Percentiles rank a stretch among this genome's conserved stretches.
These are phyloP conservation scores for Lordiphosa clarofinis DNA, from an alignment of 1,140 invertebrate species.

Conservation along the genomic window DNA sequence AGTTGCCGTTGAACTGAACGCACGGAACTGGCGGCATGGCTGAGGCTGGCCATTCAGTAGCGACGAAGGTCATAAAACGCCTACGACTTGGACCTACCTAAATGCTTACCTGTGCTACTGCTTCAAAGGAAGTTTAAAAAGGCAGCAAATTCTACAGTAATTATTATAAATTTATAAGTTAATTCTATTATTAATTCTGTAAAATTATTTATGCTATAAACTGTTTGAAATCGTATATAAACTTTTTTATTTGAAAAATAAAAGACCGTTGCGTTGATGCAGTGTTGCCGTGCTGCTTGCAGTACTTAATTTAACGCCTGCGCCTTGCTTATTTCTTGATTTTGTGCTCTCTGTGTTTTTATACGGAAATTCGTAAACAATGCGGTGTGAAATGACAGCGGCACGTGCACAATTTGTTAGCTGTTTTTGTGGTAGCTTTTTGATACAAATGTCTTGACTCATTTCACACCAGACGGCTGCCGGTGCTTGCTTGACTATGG, in stretches of 20 bases:
- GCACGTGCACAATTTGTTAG: conserved; percentile 44
- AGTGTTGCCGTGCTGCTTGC: conserved; percentile 58
- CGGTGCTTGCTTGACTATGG: conserved; percentile 28
- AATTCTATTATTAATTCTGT: too few species aligned
- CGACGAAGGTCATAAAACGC: background rate
- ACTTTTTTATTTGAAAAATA: background rate
- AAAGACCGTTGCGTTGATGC: conserved; percentile 20
- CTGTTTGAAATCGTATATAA: background rate
- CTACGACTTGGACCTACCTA: background rate
- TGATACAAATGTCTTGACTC: conserved; percentile 54
- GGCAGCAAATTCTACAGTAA: background rate
- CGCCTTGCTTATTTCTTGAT: conserved; percentile 19
- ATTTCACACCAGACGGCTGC: conserved; percentile 38
- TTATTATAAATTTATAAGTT: background rate
- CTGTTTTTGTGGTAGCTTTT: conserved; percentile 31
- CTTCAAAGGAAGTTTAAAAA: background rate
- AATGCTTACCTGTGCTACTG: background rate
- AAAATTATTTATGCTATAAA: background rate
- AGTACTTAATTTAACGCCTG: conserved; percentile 39
- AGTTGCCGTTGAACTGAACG: conserved; percentile 64
- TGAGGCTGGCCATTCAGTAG: conserved; percentile 3
- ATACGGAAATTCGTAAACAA: conserved; percentile 69
- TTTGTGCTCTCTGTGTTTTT: conserved; percentile 62
- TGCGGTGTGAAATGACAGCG: conserved; percentile 2
- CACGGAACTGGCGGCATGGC: conserved; percentile 13